A percentile compares a stretch with the other conserved stretches of the same genome.
Conservation (phyloP, 2,797 vertebrate species). For the Falco cherrug region DNA sequence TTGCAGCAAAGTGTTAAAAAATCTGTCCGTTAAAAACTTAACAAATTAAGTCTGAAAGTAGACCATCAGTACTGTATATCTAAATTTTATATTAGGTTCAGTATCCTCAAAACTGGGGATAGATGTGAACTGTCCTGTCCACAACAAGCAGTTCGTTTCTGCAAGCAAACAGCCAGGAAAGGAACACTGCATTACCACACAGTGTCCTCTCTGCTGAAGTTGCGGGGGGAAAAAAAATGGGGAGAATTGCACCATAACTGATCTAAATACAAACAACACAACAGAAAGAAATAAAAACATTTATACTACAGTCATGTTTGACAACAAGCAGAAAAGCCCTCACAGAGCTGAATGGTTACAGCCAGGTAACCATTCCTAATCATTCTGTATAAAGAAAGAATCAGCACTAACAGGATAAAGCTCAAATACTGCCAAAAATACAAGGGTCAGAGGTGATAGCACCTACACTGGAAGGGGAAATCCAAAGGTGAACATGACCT, state of each 20-base stretch:
- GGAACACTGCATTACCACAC: not conserved
- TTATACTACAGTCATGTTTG: accelerated
- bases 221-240: accelerated
- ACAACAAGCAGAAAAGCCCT: not conserved
- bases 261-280: not conserved
- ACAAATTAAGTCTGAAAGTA: not conserved
- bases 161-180: not conserved
- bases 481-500: not conserved
- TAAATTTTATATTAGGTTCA: not conserved
- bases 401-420: not conserved
- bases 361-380: not conserved
- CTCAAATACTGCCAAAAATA: not conserved
- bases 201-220: not conserved
- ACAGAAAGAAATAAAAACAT: not conserved
- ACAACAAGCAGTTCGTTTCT: not conserved
- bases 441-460: not conserved
- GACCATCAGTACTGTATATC: not conserved
- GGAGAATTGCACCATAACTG: not conserved
- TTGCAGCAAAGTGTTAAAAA: not conserved
- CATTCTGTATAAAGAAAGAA: not conserved
- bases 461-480: not conserved
- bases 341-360: not conserved
- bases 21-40: not conserved
- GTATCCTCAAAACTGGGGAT: not conserved
- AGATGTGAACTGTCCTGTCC: accelerated